These are phyloP conservation scores for Phocoena phocoena DNA, from an alignment of 2,113 vertebrate genomes.

Conservation along the genomic window DNA sequence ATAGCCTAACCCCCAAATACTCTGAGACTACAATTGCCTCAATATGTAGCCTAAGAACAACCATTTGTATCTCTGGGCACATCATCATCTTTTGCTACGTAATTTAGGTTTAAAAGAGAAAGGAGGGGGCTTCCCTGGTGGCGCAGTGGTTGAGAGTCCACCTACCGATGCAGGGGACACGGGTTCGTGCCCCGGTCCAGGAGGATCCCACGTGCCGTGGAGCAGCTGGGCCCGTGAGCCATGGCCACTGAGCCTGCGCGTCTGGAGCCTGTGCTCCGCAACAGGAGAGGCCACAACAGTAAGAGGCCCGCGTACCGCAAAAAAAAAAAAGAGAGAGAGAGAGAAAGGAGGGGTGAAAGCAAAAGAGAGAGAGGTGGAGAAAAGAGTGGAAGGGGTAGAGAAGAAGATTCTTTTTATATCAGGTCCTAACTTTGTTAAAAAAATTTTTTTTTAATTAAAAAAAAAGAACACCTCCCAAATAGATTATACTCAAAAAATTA, in stretches of 20 bases:
- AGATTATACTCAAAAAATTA: neutral
- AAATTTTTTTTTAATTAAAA: neutral
- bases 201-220: too few species aligned
- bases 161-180: too few species aligned
- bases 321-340: too few species aligned
- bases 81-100: neutral
- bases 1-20: neutral
- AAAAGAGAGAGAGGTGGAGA: neutral
- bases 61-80: neutral
- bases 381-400: neutral
- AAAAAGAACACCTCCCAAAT: neutral
- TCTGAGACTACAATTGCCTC: neutral
- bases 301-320: rapidly evolving
- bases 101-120: neutral
- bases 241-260: too few species aligned
- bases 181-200: too few species aligned
- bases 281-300: too few species aligned
- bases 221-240: too few species aligned
- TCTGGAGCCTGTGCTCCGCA: too few species aligned
- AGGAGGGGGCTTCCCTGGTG: neutral
- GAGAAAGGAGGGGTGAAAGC: neutral
- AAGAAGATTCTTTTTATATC: neutral
- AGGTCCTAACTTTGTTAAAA: neutral
- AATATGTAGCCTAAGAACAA: neutral
- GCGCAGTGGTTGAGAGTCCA: too few species aligned